phyloP scores from a whole-genome alignment of 2,113 vertebrate genomes.

The Xiphophorus maculatus region DNA sequence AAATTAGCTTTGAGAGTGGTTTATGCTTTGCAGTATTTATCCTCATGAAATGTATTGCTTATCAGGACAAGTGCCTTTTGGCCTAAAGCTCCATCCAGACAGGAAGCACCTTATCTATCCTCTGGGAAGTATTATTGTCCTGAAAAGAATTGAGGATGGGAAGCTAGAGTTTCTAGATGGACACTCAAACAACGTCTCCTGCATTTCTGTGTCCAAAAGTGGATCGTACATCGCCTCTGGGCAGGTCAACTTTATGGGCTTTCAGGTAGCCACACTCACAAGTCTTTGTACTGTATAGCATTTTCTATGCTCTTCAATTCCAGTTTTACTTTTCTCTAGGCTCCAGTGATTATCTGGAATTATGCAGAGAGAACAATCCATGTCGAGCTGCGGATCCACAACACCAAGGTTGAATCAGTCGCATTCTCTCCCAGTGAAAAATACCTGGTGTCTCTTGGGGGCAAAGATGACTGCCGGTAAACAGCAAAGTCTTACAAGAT shows the following conservation, averaged over 20 bases:
- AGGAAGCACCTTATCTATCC: constrained; percentile 87
- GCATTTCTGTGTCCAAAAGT: constrained; percentile 81
- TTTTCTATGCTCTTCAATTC: background rate
- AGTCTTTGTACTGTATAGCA: background rate
- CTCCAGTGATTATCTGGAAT: constrained; percentile 89
- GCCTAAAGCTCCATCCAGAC: constrained; percentile 87
- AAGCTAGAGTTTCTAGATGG: constrained; percentile 87
- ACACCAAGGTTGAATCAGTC: constrained; percentile 86
- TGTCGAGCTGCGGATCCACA: constrained; percentile 84
- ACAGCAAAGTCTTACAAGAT: background rate
- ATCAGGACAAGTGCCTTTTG: constrained; percentile 82
- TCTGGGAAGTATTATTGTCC: constrained; percentile 86
- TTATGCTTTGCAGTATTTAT: background rate
- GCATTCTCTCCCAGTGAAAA: constrained; percentile 88
- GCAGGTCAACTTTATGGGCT: constrained; percentile 88
- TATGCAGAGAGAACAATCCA: constrained; percentile 78
- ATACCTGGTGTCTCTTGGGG: constrained; percentile 89
- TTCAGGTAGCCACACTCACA: constrained; percentile 79
- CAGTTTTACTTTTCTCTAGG: constrained; percentile 72
- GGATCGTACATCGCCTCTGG: constrained; percentile 88
- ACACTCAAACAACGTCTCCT: constrained; percentile 89
- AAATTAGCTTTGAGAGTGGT: too few species aligned
- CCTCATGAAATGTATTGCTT: background rate
- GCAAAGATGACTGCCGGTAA: constrained; percentile 91
- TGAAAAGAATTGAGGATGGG: constrained; percentile 80